Conservation (phyloP, 2,888 invertebrate species). For the Campoplex capitator region DNA sequence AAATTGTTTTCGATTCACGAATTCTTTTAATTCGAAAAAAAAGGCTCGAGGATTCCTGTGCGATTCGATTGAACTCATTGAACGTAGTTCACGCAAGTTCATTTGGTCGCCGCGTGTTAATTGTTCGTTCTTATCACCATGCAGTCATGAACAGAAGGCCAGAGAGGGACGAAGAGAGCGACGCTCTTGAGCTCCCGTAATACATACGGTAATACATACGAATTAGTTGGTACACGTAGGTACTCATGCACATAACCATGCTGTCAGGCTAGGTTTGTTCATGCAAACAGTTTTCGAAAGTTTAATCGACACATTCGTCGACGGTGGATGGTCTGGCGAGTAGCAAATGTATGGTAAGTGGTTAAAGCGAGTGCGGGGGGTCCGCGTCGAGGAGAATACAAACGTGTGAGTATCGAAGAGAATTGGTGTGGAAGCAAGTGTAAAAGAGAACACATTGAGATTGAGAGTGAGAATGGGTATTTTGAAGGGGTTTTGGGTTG, state of each 20-base stretch:
- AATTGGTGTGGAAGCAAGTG: slow-evolving; percentile 60
- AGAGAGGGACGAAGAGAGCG: neutral
- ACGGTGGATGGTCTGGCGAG: slow-evolving; percentile 53
- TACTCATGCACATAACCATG: slow-evolving; percentile 39
- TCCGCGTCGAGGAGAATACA: slow-evolving; percentile 22
- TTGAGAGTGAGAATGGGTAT: slow-evolving; percentile 39
- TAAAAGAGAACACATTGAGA: slow-evolving; percentile 31
- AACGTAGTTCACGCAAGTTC: slow-evolving; percentile 4
- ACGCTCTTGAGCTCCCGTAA: slow-evolving; percentile 28
- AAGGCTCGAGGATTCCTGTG: neutral
- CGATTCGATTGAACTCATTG: neutral
- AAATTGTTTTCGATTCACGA: neutral
- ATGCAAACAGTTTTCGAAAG: slow-evolving; percentile 84
- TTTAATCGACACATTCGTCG: slow-evolving; percentile 82
- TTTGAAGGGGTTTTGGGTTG: slow-evolving; percentile 1
- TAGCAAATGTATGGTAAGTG: slow-evolving; percentile 39
- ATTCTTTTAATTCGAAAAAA: neutral
- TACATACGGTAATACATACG: slow-evolving; percentile 36
- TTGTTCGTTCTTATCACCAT: slow-evolving; percentile 77
- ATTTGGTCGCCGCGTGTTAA: slow-evolving; percentile 73
- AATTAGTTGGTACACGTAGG: slow-evolving; percentile 29
- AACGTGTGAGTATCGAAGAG: slow-evolving; percentile 22
- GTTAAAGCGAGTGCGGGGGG: slow-evolving; percentile 30
- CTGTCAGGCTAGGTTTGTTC: slow-evolving; percentile 76
- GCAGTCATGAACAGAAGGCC: neutral